Conservation (phyloP, 2,888 invertebrate species). For the Cataglyphis albicans region DNA sequence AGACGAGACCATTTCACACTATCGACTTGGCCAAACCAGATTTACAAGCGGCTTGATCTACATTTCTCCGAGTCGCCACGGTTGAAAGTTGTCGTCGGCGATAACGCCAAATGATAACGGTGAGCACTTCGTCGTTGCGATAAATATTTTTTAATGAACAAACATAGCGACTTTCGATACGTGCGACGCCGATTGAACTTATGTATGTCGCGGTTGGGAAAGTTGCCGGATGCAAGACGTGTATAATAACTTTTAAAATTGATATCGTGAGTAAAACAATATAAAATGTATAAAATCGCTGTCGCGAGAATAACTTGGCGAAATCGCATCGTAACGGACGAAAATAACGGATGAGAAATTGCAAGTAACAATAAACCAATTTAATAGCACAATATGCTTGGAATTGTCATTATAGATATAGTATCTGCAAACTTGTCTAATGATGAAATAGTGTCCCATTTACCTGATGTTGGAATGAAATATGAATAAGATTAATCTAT, state of each 20-base stretch:
- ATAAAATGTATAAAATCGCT: background rate
- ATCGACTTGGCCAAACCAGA: conserved; percentile 50
- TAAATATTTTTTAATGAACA: conserved; percentile 5
- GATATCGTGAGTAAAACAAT: background rate
- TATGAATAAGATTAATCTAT: conserved; percentile 36
- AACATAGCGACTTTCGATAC: background rate
- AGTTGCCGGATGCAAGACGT: conserved; percentile 15
- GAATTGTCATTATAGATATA: conserved; percentile 14
- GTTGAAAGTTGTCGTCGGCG: conserved; percentile 34
- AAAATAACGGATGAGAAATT: conserved; percentile 10
- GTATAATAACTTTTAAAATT: conserved; percentile 6
- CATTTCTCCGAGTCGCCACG: conserved; percentile 9
- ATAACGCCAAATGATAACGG: conserved; percentile 21
- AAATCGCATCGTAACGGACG: background rate
- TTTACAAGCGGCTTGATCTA: conserved; percentile 53
- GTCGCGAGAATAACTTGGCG: background rate
- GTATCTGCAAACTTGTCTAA: background rate
- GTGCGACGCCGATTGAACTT: conserved; percentile 10
- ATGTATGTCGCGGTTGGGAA: conserved; percentile 24
- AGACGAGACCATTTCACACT: conserved; percentile 58
- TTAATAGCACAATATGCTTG: background rate
- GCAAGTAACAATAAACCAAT: conserved; percentile 3
- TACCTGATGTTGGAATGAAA: conserved; percentile 18
- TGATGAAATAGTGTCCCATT: conserved; percentile 23
- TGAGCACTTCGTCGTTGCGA: background rate